phyloP scores from a whole-genome alignment of 30 jellyfish, hydroid and myxozoan species.

The Aurelia aurita region DNA sequence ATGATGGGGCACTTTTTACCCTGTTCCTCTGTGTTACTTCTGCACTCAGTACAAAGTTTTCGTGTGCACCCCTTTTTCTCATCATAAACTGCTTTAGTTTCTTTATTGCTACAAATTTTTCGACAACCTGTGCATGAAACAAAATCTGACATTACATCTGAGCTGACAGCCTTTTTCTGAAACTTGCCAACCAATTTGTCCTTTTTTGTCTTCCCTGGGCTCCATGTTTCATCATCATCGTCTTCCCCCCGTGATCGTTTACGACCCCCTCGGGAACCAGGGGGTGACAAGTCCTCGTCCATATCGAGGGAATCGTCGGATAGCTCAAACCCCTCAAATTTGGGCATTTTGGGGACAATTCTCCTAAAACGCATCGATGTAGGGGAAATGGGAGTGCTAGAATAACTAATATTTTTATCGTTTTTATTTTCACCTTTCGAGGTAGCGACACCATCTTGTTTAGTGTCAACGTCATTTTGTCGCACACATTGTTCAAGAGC shows the following conservation, averaged over 20 bases:
- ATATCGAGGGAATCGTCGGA: slow-evolving; percentile 10
- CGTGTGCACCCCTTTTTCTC: slow-evolving; percentile 28
- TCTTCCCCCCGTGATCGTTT: slow-evolving; percentile 42
- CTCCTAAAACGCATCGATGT: slow-evolving; percentile 70
- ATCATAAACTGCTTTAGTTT: slow-evolving; percentile 65
- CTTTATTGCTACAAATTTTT: slow-evolving; percentile 66
- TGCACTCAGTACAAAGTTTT: slow-evolving; percentile 60
- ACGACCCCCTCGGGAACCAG: slow-evolving; percentile 24
- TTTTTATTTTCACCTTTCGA: neutral
- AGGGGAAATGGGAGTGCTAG: slow-evolving; percentile 64
- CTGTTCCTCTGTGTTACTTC: slow-evolving; percentile 20
- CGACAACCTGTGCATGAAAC: slow-evolving; percentile 81
- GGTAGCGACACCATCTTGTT: neutral
- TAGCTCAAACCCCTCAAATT: slow-evolving; percentile 38
- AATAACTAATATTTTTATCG: slow-evolving; percentile 24
- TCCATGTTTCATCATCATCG: slow-evolving; percentile 56
- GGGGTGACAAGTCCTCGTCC: slow-evolving; percentile 9
- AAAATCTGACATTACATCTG: slow-evolving; percentile 63
- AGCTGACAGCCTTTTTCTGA: slow-evolving; percentile 2
- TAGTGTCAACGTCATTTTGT: neutral
- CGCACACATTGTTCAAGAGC: neutral
- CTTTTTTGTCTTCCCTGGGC: slow-evolving; percentile 43
- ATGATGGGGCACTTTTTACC: slow-evolving; percentile 30
- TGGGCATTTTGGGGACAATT: slow-evolving; percentile 45
- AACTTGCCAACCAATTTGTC: slow-evolving; percentile 25